Evolutionary conservation across 2,797 vertebrate species (phyloP).

Genomic region (Pristis pectinata): DNA sequence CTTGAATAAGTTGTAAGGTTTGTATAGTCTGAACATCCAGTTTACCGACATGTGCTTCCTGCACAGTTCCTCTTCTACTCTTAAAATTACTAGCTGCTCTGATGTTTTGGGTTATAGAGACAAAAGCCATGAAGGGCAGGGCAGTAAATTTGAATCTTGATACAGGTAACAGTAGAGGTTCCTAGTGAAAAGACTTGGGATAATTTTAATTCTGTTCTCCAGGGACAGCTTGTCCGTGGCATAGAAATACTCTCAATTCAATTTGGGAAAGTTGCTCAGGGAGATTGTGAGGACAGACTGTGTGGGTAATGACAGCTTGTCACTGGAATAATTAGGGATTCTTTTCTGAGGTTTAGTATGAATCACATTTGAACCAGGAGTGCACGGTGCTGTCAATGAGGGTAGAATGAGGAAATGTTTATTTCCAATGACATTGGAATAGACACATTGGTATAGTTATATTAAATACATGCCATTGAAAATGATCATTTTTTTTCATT

Average conservation of each 20-base stretch:
- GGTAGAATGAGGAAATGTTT: conserved; percentile 10
- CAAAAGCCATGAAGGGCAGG: not conserved
- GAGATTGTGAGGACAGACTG: not conserved
- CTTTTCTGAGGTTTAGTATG: not conserved
- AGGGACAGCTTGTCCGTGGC: not conserved
- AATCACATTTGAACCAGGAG: conserved; percentile 14
- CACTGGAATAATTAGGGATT: not conserved
- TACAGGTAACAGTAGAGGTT: not conserved
- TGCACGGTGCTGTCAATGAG: not conserved
- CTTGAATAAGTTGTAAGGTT: not conserved
- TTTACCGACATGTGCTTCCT: not conserved
- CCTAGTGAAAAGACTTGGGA: not conserved
- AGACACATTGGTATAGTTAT: too few species aligned
- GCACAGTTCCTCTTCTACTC: not conserved
- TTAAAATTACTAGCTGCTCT: not conserved
- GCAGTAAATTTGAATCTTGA: not conserved
- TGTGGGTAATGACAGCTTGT: not conserved
- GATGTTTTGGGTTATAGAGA: not conserved
- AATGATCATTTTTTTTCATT: too few species aligned
- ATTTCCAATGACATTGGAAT: not conserved
- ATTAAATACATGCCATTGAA: too few species aligned
- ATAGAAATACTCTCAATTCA: not conserved
- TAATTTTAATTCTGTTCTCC: not conserved
- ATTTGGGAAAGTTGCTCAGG: not conserved
- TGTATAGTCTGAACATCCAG: not conserved